phyloP scores from a whole-genome alignment of 2,797 vertebrate species.

The Florisuga fusca region DNA sequence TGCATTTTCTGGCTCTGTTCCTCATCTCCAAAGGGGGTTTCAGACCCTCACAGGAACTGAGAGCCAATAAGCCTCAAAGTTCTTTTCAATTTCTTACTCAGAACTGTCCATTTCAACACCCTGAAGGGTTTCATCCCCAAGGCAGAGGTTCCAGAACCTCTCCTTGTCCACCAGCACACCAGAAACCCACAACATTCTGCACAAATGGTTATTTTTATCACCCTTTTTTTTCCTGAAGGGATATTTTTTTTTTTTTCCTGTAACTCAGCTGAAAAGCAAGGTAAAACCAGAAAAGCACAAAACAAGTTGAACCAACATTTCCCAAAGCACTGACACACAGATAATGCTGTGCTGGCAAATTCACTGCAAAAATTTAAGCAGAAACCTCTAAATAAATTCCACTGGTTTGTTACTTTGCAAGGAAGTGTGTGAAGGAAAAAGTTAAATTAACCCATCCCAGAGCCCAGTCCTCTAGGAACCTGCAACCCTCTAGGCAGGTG shows the following conservation, averaged over 20 bases:
- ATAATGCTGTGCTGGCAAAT: not conserved
- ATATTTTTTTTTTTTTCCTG: not conserved
- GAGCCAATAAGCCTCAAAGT: not conserved
- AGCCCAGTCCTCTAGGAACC: not conserved
- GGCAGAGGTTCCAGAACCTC: not conserved
- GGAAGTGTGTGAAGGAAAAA: not conserved
- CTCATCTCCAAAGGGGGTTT: not conserved
- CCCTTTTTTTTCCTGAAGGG: not conserved
- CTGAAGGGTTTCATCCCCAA: not conserved
- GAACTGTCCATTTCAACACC: not conserved
- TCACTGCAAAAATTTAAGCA: accelerated
- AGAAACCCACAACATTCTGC: not conserved
- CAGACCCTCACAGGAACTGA: not conserved
- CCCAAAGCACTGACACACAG: not conserved
- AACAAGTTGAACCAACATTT: constrained; percentile 33
- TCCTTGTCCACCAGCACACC: not conserved
- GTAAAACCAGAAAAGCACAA: not conserved
- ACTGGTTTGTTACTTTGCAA: not conserved
- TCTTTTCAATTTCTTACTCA: not conserved
- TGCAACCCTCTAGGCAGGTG: not conserved
- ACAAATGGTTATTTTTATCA: not conserved
- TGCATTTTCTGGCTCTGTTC: not conserved
- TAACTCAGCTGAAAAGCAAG: not conserved
- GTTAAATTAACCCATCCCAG: not conserved
- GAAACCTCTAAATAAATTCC: not conserved